Percentiles rank a stretch among this genome's conserved stretches.
Conservation (phyloP, 2,797 vertebrate species). For the Hybognathus amarus region DNA sequence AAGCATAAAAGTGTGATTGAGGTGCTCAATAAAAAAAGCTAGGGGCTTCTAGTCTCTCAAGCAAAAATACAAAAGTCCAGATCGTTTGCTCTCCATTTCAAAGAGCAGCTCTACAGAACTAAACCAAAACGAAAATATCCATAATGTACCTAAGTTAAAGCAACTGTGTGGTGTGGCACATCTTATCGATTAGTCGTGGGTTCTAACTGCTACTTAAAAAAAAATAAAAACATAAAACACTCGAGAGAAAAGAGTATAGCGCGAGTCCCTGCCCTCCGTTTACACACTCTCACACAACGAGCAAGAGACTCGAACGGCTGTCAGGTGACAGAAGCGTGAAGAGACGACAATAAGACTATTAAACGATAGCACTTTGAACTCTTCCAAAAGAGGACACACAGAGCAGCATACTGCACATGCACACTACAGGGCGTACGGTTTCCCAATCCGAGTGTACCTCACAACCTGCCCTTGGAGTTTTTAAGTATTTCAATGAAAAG, state of each 20-base stretch:
- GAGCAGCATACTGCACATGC: constrained; percentile 52
- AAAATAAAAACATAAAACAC: constrained; percentile 42
- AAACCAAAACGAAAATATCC: constrained; percentile 2
- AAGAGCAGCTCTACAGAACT: constrained; percentile 28
- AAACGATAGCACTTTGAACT: constrained; percentile 52
- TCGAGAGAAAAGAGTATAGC: constrained; percentile 41
- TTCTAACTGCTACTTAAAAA: constrained; percentile 36
- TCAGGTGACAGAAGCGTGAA: constrained; percentile 39
- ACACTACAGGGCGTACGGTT: constrained; percentile 42
- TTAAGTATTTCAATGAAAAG: constrained; percentile 41
- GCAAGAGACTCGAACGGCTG: constrained; percentile 35
- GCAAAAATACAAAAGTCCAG: constrained; percentile 36
- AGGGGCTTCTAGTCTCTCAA: constrained; percentile 28
- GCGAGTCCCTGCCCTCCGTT: constrained; percentile 23
- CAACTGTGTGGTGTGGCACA: constrained; percentile 28
- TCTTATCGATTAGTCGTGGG: constrained; percentile 40
- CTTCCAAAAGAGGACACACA: constrained; percentile 50
- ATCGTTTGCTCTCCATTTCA: constrained; percentile 20
- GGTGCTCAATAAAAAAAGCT: constrained; percentile 14
- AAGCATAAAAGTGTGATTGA: constrained; percentile 18
- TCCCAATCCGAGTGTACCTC: constrained; percentile 45
- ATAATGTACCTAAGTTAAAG: constrained; percentile 29
- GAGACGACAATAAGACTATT: constrained; percentile 54
- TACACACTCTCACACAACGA: constrained; percentile 36
- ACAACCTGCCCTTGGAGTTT: constrained; percentile 45